Evolutionary conservation across 2,888 invertebrate species (phyloP).

Genomic region (Ornithoptera priamus): DNA sequence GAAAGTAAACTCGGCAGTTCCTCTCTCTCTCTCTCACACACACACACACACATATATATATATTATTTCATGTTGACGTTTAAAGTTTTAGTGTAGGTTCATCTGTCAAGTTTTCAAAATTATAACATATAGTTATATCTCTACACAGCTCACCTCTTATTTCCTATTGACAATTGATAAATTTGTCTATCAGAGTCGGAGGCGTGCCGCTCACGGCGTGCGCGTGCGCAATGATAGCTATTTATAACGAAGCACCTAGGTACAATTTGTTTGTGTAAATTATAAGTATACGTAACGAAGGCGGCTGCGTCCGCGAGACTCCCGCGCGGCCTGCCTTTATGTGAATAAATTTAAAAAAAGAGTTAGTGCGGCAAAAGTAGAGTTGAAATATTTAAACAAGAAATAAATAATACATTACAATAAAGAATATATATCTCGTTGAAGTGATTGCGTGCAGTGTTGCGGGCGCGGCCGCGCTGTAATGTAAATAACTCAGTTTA

Average conservation of each 20-base stretch:
- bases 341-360: background rate
- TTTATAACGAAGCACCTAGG: conserved; percentile 58
- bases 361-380: background rate
- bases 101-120: conserved; percentile 14
- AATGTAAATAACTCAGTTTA: conserved; percentile 69
- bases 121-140: conserved; percentile 5
- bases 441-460: background rate
- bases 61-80: conserved; percentile 3
- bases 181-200: conserved; percentile 17
- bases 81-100: background rate
- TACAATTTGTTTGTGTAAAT: conserved; percentile 58
- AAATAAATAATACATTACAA: conserved; percentile 5
- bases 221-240: conserved; percentile 23
- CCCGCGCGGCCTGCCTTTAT: conserved; percentile 24
- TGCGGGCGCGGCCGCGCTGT: conserved; percentile 48
- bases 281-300: conserved; percentile 40
- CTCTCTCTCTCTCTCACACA: background rate
- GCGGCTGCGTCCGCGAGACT: conserved; percentile 39
- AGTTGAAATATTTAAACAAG: too few relatives aligned
- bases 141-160: background rate
- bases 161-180: conserved; percentile 11
- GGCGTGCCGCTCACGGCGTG: conserved; percentile 22
- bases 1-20: background rate
- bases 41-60: background rate
- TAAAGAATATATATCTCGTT: conserved; percentile 24